A percentile compares a stretch with the other conserved stretches of the same genome.
Conservation (phyloP, 2,113 vertebrate genomes). For the Balaeniceps rex region DNA sequence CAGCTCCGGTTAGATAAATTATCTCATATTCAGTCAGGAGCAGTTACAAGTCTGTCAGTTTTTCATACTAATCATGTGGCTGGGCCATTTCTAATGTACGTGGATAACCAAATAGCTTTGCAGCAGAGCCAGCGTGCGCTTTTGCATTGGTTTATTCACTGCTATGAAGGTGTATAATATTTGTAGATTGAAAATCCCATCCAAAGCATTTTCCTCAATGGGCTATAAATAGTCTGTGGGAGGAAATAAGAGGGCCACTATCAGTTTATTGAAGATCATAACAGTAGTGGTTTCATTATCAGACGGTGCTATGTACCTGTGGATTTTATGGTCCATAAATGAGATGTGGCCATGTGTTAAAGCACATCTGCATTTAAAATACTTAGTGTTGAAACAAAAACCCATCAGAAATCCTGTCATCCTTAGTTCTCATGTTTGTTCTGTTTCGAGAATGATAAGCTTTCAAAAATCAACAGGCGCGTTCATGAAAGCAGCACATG, state of each 20-base stretch:
- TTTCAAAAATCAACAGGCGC: background rate
- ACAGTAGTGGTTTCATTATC: background rate
- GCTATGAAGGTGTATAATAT: background rate
- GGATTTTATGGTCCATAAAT: constrained; percentile 32
- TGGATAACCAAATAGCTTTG: background rate
- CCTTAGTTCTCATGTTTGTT: constrained; percentile 7
- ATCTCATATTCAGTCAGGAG: background rate
- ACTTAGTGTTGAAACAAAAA: background rate
- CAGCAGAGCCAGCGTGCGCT: background rate
- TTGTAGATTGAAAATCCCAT: background rate
- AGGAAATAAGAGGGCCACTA: background rate
- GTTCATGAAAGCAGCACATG: background rate
- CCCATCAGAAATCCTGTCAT: background rate
- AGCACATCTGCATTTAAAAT: constrained; percentile 26
- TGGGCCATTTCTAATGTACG: background rate
- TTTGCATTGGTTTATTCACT: background rate
- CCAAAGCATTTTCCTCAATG: background rate
- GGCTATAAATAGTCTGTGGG: background rate
- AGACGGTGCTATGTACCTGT: background rate
- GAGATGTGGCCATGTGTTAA: background rate
- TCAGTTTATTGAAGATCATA: background rate
- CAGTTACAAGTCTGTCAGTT: constrained; percentile 33
- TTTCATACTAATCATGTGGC: constrained; percentile 33
- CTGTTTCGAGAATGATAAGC: background rate
- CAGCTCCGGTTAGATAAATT: constrained; percentile 45